Evolutionary conservation across 30 jellyfish, hydroid and myxozoan species (phyloP), one percentile per base, ranked within the genome.

Genomic region (Pelagia noctiluca): DNA sequence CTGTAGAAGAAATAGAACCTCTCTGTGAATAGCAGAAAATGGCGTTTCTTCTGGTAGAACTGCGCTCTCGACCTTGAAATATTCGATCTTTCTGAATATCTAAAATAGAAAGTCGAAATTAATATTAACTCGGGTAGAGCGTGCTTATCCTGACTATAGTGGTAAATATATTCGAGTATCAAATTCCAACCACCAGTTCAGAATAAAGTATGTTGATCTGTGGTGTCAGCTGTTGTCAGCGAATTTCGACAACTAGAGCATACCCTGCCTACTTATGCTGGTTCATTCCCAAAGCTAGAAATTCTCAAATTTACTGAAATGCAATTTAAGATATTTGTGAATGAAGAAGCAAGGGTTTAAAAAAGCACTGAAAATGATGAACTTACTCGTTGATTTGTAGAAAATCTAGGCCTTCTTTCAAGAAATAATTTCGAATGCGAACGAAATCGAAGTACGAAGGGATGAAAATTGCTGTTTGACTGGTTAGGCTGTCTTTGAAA

Each of bases 361-460:
- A n/a, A n/a, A n/a, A n/a, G n/a, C n/a, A n/a, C n/a, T n/a, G n/a
- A n/a, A n/a, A n/a, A n/a, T n/a, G n/a, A n/a, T n/a, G n/a, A n/a
- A 71, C 97, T 71, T 53, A 94, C 99, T 94, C 99, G 26, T 96
- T 89, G 26, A 94, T 94, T 42, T 85, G 99, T 21, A 78, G 78
- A 66, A 94, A 94, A 57, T 80, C 77, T 16, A 94, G 61, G 42
- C 78, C 97, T 46, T 94, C 90, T 50, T 94, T 88, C 71, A 82
- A 88, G 82, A 94, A 88, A 63, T 88, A 73, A 67, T 94, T 94
- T 46, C 99, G 86, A 18, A 94, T 50, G 24, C 97, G 96, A 50
- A 94, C 97, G 69, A 94, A 94, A 78, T 94, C 99, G 48, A 94
- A 94, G 71, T 94, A 94, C n/a, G 96, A 86, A 10, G 99, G 92